These are phyloP conservation scores for Strigops habroptila DNA, from an alignment of 2,113 vertebrate species.

Conservation along the genomic window DNA sequence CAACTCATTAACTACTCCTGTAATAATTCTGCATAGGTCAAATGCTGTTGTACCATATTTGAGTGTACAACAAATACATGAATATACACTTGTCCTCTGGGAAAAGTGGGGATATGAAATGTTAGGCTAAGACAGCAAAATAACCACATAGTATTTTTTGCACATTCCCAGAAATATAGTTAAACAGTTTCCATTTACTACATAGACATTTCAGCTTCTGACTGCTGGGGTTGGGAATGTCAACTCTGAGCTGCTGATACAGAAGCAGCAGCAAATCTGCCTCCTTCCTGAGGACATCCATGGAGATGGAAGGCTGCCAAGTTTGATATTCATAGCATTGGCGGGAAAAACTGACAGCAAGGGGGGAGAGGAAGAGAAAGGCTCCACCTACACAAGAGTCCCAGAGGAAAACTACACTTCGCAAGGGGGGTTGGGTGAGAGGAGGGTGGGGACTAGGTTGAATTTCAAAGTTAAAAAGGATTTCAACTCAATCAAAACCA, in stretches of 20 bases:
- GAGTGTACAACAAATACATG: neutral
- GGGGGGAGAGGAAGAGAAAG: neutral
- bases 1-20: neutral
- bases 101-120: neutral
- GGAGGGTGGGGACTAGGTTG: neutral
- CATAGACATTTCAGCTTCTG: neutral
- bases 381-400: neutral
- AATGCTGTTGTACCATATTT: neutral
- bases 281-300: slow-evolving; percentile 21
- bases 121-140: neutral
- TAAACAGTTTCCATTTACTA: neutral
- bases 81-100: neutral
- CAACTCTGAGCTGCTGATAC: neutral
- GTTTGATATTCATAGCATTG: neutral
- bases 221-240: neutral
- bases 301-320: neutral
- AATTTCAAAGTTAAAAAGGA: slow-evolving; percentile 13
- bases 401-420: neutral
- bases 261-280: neutral
- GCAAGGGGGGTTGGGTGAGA: neutral
- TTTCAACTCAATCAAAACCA: neutral
- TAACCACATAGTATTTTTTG: neutral
- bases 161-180: neutral
- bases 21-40: neutral
- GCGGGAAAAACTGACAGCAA: neutral